Base-by-base conservation (phyloP, 2,888 invertebrate genomes). In the Melinopterus prodromus region DNA sequence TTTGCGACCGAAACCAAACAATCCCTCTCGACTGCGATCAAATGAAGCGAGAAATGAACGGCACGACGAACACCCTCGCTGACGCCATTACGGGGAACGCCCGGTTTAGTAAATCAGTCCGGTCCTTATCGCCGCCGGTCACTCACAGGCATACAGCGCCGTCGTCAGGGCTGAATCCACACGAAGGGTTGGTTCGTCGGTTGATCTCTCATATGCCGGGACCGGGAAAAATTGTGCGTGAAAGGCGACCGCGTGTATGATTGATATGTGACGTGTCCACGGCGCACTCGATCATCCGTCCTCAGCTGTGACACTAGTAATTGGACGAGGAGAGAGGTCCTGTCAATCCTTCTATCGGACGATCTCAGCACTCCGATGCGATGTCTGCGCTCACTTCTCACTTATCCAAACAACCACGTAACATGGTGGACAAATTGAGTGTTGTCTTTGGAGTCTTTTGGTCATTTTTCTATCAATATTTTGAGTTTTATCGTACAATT, bases 201-300 rank as follows among this genome's bases (percentile, higher is more conserved):
- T 26, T 26, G 26, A 26, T 26, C 26, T 26, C 26, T 26, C 26
- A 3, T n/a, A n/a, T 26, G 26, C 26, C 3, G 3, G 2, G 53
- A 53, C 53, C 12, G 53, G 53, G 53, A 53, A 53, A 53, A 53
- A 53, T 12, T 53, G 26, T 26, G 53, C 53, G 53, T 53, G 53
- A 53, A 53, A 53, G 12, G 53, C 74, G 35, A n/a, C 36, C 74
- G 35, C 35, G 26, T 35, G 79, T 72, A 70, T 79, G 77, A 79
- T 72, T 74, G 77, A 79, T 79, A 74, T 35, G 77, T 37, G 79
- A 71, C 72, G 79, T 71, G 16, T 37, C 15, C 69, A 15, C n/a
- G 16, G 36, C 70, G 16, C 38, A 38, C 71, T 71, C 70, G 35
- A 77, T 77, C 74, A 74, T 74, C 37, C 74, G 35, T 37, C 74